Evolutionary conservation across 2,888 invertebrate genomes (phyloP), one percentile per base, ranked within the genome.

Genomic region (Scrobipalpa atriplicella): DNA sequence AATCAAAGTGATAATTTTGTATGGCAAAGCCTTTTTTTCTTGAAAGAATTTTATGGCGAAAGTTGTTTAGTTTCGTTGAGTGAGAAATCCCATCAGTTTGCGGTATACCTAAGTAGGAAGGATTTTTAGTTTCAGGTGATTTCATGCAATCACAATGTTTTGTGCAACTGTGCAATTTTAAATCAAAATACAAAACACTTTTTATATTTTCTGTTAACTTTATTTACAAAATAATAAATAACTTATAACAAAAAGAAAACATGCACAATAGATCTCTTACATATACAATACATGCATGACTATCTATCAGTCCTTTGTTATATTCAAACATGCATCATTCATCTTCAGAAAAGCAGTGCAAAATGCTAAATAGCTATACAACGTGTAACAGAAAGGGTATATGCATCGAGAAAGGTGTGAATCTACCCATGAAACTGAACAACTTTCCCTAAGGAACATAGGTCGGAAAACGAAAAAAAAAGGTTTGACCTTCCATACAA

Each of bases 161-260:
- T 29, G 29, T 29, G 29, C 29, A 29, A 29, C 2, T 29, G 29
- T 29, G 29, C 29, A 29, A 29, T 29, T 29, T 29, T 16, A 2
- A 29, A 29, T 11, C 29, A 18, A 29, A n/a, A 36, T n/a, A n/a
- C n/a, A 56, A 5, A 5, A 56, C 11, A n/a, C n/a, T 29, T 2
- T 13, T 56, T 29, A 19, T 19, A 19, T 56, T 56, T 56, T 29
- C 7, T n/a, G 36, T 56, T 38, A 7, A 38, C 16, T 58, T 58
- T 58, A 58, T 58, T 58, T 58, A 58, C 58, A 58, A 58, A 58
- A 38, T 19, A 58, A 58, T 58, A 58, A 58, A 58, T 58, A 36
- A 58, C 58, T 58, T 58, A 58, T 8, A n/a, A 29, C 11, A 58
- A 29, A 58, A 38, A n/a, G 47, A 47, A n/a, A 47, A 29, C n/a